Evolutionary conservation across 2,113 vertebrate genomes (phyloP), one percentile per base, ranked within the genome.

Genomic region (Oreotrochilus melanogaster): DNA sequence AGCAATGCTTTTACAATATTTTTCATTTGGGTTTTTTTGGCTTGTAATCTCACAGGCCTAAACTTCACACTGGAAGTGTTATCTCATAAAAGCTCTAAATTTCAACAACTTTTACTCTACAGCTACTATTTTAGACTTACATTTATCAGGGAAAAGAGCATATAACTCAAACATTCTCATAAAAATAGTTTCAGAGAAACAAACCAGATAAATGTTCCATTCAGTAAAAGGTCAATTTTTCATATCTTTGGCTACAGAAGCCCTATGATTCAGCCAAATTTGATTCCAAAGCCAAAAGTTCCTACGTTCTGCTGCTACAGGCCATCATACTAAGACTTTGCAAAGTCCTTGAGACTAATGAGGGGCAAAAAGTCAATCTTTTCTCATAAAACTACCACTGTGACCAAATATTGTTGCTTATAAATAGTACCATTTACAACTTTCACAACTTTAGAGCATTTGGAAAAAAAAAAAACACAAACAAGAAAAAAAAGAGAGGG

Each of bases 171-270:
- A 90, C 94, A 92, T 86, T 88, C 93, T 92, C 92, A 96, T 93
- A 93, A 95, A 95, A 96, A 96, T 97, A 96, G 87, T 78, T 94
- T 95, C 86, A 92, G 82, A 71, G 86, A 90, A 93, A 81, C 84
- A 91, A 96, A 93, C 88, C 86, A 95, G 91, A 96, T 93, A 94
- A 95, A 90, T 58, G 76, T 96, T 96, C 92, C 89, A 58, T 92
- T 93, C 83, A 96, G 86, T 82, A 89, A 94, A 96, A 96, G 92
- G 95, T 94, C 89, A 90, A 35, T 89, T 92, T 95, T 96, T 93
- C 95, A 95, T 95, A 97, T 95, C 86, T 95, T 97, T 97, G 97
- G 95, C 95, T 89, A 92, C 86, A 95, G 78, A 95, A 94, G 82
- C 91, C 50, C 73, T 82, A 86, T 11, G 1, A 51, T 93, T 92